Conservation (phyloP, 2,113 vertebrate species). For the Grantiella picta region DNA sequence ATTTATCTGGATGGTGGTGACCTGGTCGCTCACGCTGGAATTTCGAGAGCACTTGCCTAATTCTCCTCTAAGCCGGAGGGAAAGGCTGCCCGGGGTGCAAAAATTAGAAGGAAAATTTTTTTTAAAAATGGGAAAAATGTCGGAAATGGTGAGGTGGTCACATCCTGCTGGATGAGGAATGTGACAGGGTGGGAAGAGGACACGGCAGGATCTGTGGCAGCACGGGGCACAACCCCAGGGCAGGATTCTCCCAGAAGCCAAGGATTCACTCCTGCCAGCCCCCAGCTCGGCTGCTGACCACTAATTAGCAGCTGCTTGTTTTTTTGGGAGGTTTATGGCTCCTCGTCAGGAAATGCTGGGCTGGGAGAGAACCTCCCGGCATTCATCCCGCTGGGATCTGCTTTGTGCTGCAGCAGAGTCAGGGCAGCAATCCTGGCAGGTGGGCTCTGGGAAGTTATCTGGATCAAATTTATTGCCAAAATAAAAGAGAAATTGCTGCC, state of each 20-base stretch:
- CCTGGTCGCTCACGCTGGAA: background rate
- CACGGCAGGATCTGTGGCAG: background rate
- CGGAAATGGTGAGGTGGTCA: background rate
- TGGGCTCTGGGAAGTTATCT: background rate
- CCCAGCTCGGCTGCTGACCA: background rate
- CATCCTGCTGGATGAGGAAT: background rate
- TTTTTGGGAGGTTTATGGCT: background rate
- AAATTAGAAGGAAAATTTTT: fast-evolving
- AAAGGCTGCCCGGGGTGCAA: background rate
- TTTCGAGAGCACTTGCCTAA: background rate
- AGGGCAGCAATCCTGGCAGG: background rate
- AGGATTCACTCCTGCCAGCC: background rate
- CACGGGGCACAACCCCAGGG: background rate
- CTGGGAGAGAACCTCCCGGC: background rate
- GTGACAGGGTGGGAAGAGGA: background rate
- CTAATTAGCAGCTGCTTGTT: background rate
- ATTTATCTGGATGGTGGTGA: background rate
- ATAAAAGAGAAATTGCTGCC: fast-evolving
- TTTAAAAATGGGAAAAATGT: background rate
- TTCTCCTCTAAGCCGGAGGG: background rate
- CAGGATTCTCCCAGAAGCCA: background rate
- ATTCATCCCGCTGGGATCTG: background rate
- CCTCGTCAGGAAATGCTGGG: background rate
- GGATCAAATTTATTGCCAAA: background rate
- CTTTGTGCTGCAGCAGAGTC: background rate